These are phyloP conservation scores for Diorhabda elongata DNA, from an alignment of 1,140 invertebrate genomes.

Conservation along the genomic window DNA sequence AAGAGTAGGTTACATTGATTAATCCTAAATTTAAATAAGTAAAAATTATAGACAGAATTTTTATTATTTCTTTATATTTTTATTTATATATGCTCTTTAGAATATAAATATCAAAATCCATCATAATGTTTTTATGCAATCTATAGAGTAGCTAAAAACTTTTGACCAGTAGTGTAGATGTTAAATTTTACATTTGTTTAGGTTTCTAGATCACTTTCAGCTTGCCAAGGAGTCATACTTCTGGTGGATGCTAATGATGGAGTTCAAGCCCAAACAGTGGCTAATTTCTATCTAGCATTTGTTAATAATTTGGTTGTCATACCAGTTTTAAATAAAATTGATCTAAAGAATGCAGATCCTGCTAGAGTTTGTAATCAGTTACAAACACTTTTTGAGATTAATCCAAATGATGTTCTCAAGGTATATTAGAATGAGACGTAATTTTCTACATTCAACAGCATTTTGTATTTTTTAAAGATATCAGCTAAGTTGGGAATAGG, in stretches of 20 bases:
- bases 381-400: constrained; percentile 79
- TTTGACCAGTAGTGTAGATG: no score
- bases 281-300: constrained; percentile 93
- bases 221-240: constrained; percentile 92
- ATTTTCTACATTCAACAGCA: neutral
- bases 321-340: constrained; percentile 96
- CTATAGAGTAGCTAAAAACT: no score
- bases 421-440: constrained; percentile 45
- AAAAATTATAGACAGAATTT: no score
- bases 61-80: no score
- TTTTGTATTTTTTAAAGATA: constrained; percentile 48
- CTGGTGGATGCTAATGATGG: constrained; percentile 96
- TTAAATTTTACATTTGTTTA: constrained; percentile 28
- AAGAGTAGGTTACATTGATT: no score
- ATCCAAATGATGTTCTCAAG: constrained; percentile 61
- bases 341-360: constrained; percentile 86
- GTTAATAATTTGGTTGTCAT: constrained; percentile 77
- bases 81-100: no score
- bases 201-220: constrained; percentile 78
- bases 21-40: no score
- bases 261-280: constrained; percentile 96
- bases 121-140: no score
- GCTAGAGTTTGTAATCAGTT: constrained; percentile 76
- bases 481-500: constrained; percentile 90
- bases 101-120: no score